Conservation (phyloP, 1,140 invertebrate species). For the Himalopsyche phryganea region DNA sequence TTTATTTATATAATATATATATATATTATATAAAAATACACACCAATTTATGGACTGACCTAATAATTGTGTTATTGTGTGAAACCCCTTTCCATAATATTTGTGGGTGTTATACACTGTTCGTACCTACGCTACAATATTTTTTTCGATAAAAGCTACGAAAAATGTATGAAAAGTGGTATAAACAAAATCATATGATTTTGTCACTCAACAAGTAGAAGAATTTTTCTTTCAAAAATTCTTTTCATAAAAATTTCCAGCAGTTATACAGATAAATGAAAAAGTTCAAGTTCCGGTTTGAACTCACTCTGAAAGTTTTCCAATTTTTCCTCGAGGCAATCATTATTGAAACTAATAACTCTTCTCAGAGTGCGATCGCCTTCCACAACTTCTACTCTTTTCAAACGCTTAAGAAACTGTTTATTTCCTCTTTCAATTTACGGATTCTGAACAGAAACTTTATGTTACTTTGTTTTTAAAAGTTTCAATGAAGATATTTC, state of each 20-base stretch:
- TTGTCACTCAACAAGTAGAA: slow-evolving; percentile 24
- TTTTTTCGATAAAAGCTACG: no score
- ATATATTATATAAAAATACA: no score
- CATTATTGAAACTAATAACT: slow-evolving; percentile 31
- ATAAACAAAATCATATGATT: neutral
- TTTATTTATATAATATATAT: no score
- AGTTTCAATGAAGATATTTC: no score
- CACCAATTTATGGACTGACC: no score
- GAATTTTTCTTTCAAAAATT: slow-evolving; percentile 19
- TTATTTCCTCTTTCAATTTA: slow-evolving; percentile 11
- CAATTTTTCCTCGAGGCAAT: slow-evolving; percentile 29
- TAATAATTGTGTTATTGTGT: no score
- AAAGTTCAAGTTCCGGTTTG: slow-evolving; percentile 19
- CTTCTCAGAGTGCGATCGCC: slow-evolving; percentile 20
- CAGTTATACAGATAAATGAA: slow-evolving; percentile 29
- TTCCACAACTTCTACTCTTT: slow-evolving; percentile 3
- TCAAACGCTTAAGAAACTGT: slow-evolving; percentile 19
- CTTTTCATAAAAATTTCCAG: slow-evolving; percentile 7
- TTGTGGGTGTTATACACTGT: no score
- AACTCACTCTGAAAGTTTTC: slow-evolving; percentile 25
- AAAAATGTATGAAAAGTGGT: no score
- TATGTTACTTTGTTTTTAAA: neutral
- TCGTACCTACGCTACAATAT: no score
- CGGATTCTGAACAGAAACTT: neutral
- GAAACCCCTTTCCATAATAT: no score